phyloP scores from a whole-genome alignment of 2,797 vertebrate species.

The Hypotaenidia okinawae region DNA sequence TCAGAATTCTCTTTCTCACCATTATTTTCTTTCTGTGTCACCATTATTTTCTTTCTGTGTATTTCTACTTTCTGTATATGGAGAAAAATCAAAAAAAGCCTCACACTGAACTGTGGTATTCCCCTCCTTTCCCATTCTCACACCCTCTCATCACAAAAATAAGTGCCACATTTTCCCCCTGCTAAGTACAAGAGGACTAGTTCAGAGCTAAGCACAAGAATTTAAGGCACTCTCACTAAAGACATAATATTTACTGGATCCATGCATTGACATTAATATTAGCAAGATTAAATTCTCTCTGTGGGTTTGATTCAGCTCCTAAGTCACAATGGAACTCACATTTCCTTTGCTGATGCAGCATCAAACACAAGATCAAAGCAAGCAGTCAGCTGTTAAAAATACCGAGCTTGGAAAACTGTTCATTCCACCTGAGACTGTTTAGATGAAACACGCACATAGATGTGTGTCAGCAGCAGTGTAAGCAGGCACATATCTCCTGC shows the following conservation, averaged over 20 bases:
- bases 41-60: background rate
- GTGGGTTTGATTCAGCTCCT: background rate
- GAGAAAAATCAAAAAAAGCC: background rate
- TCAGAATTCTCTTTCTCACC: background rate
- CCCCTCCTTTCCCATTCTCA: background rate
- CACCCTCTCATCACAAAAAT: background rate
- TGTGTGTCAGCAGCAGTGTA: fast-evolving
- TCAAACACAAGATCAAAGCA: background rate
- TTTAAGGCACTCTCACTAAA: background rate
- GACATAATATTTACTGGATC: background rate
- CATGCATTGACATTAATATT: background rate
- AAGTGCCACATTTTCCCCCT: background rate
- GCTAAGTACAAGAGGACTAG: background rate
- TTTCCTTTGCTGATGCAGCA: background rate
- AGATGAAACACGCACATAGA: fast-evolving
- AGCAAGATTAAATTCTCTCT: background rate
- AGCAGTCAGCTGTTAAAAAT: background rate
- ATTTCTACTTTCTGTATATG: background rate
- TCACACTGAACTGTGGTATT: background rate
- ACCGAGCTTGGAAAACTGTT: background rate
- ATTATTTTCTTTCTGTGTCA: background rate
- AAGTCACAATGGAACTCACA: background rate
- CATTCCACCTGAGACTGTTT: background rate
- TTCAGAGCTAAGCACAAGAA: background rate
- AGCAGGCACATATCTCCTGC: background rate